Evolutionary conservation across 1,140 invertebrate genomes (phyloP).

Genomic region (Euborellia annulipes): DNA sequence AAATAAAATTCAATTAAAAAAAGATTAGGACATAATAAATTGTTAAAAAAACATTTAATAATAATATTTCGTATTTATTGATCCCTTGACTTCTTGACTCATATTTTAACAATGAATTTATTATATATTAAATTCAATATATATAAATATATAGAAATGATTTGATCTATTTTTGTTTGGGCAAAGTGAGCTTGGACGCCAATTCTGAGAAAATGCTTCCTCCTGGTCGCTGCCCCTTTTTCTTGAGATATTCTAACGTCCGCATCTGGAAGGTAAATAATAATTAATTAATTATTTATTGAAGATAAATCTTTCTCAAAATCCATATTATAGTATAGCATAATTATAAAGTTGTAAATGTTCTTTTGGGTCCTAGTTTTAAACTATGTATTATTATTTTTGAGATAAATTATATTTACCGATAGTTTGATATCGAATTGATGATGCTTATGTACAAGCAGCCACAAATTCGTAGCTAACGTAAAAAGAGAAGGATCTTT

Average conservation of each 20-base stretch:
- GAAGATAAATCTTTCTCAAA: constrained; percentile 1
- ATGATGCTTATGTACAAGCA: constrained; percentile 46
- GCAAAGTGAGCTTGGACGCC: neutral
- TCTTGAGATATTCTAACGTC: constrained; percentile 13
- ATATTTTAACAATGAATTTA: too few species aligned
- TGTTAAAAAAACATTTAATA: too few species aligned
- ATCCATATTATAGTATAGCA: neutral
- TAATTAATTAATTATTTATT: neutral
- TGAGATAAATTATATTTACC: constrained; percentile 21
- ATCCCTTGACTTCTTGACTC: too few species aligned
- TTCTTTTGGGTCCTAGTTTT: neutral
- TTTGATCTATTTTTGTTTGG: too few species aligned
- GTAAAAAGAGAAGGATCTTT: constrained; percentile 36
- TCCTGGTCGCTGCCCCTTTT: constrained; percentile 6
- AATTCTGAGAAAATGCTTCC: constrained; percentile 4
- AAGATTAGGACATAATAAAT: too few species aligned
- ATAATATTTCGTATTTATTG: too few species aligned
- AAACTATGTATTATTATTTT: neutral
- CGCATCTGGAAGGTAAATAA: constrained; percentile 6
- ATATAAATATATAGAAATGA: too few species aligned
- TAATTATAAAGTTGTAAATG: neutral
- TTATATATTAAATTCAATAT: too few species aligned
- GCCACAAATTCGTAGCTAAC: constrained; percentile 63
- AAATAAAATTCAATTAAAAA: too few species aligned
- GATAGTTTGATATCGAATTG: constrained; percentile 32